These are phyloP conservation scores for Ephydatia muelleri DNA, from an alignment of 37 sponge, comb jelly and placozoan species.

Conservation along the genomic window DNA sequence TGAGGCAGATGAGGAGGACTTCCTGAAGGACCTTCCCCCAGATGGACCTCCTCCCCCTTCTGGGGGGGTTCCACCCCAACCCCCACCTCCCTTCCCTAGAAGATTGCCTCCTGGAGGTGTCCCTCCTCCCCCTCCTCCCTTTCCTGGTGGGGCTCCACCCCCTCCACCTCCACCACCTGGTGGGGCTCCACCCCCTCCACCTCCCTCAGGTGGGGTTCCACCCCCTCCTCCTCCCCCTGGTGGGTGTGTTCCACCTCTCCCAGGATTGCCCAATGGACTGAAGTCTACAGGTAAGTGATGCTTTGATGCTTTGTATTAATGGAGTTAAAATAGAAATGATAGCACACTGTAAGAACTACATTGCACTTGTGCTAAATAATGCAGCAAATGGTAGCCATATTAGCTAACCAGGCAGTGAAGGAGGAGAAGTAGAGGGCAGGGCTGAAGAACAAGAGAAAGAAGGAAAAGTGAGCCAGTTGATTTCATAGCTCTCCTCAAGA, in stretches of 20 bases:
- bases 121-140: slow-evolving; percentile 63
- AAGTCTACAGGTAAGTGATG: slow-evolving; percentile 4
- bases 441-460: slow-evolving; percentile 21
- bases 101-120: slow-evolving; percentile 36
- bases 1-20: slow-evolving; percentile 74
- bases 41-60: slow-evolving; percentile 32
- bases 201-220: slow-evolving; percentile 40
- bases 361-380: too few relatives aligned
- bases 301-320: slow-evolving; percentile 8
- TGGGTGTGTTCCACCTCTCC: slow-evolving; percentile 5
- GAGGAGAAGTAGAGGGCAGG: slow-evolving; percentile 49
- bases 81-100: slow-evolving; percentile 54
- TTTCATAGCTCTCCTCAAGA: too few relatives aligned
- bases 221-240: slow-evolving; percentile 58
- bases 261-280: slow-evolving; percentile 12
- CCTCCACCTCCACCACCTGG: slow-evolving; percentile 61
- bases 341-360: too few relatives aligned
- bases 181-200: slow-evolving; percentile 51
- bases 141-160: slow-evolving; percentile 10
- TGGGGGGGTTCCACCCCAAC: slow-evolving; percentile 39
- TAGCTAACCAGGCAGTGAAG: slow-evolving; percentile 56
- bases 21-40: slow-evolving; percentile 47
- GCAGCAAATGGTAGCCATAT: slow-evolving; percentile 46
- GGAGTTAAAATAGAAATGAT: too few relatives aligned
- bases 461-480: not conserved